Percentiles rank a stretch among this genome's conserved stretches.
Conservation (phyloP, 1,140 invertebrate genomes). For the Phortica variegata region DNA sequence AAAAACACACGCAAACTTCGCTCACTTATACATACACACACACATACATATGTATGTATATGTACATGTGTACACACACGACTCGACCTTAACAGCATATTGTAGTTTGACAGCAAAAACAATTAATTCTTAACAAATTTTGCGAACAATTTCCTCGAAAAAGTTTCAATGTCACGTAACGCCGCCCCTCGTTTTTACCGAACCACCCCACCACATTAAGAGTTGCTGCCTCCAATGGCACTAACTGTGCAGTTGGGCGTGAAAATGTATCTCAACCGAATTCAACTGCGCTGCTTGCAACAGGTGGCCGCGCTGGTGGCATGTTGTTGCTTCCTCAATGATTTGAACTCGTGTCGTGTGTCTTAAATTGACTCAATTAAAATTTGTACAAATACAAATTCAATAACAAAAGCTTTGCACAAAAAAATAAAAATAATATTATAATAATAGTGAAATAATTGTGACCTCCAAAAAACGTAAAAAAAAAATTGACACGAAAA, state of each 20-base stretch:
- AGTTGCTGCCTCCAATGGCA: no score
- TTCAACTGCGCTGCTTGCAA: background rate
- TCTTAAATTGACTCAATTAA: constrained; percentile 34
- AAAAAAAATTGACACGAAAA: constrained; percentile 39
- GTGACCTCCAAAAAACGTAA: constrained; percentile 8
- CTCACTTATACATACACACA: no score
- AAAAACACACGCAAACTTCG: no score
- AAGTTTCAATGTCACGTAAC: constrained; percentile 34
- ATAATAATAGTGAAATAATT: constrained; percentile 13
- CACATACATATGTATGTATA: no score
- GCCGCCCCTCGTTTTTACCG: no score
- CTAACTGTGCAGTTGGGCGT: background rate
- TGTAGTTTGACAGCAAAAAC: no score
- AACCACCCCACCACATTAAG: no score
- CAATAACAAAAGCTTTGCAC: constrained; percentile 22
- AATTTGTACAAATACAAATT: constrained; percentile 47
- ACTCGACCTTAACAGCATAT: no score
- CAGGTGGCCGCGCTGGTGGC: constrained; percentile 20
- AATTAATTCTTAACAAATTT: constrained; percentile 40
- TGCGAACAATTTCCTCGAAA: constrained; percentile 30
- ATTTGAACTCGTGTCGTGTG: constrained; percentile 5
- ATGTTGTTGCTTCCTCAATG: background rate
- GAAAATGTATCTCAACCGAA: background rate
- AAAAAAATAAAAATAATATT: constrained; percentile 12
- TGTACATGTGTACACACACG: no score